A percentile compares a stretch with the other conserved stretches of the same genome.
Conservation (phyloP, 2,113 vertebrate species). For the Todiramphus saurophagus region DNA sequence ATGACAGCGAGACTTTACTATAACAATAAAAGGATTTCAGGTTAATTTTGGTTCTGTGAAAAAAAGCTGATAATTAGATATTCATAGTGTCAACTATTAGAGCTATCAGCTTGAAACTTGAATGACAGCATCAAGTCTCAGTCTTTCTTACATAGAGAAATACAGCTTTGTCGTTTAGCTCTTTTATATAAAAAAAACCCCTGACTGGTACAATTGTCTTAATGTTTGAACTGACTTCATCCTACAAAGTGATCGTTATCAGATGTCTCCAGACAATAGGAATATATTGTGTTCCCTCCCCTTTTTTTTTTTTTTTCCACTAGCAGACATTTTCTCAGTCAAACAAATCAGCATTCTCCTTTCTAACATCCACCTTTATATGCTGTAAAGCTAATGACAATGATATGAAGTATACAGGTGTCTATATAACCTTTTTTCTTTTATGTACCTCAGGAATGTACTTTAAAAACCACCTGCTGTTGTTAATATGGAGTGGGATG, state of each 20-base stretch:
- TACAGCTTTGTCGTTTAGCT: background rate
- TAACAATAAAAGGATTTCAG: background rate
- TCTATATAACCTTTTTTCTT: background rate
- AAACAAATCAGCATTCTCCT: background rate
- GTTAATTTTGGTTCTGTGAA: background rate
- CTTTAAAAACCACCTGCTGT: background rate
- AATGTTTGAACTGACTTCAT: background rate
- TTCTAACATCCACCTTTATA: background rate
- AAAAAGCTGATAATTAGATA: background rate
- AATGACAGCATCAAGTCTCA: background rate
- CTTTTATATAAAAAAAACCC: background rate
- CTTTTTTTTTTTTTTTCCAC: background rate
- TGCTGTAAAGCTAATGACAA: background rate
- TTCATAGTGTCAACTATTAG: background rate
- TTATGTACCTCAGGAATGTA: background rate
- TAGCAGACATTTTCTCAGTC: background rate
- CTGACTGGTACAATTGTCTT: background rate
- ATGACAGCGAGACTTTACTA: background rate
- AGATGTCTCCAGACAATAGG: background rate
- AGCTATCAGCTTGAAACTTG: background rate
- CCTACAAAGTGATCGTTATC: background rate
- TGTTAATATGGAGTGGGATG: background rate
- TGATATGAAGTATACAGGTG: rapidly evolving
- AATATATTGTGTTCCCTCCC: background rate
- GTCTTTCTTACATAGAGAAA: background rate